phyloP scores from a whole-genome alignment of 2,113 vertebrate species.

The Otus sunia region DNA sequence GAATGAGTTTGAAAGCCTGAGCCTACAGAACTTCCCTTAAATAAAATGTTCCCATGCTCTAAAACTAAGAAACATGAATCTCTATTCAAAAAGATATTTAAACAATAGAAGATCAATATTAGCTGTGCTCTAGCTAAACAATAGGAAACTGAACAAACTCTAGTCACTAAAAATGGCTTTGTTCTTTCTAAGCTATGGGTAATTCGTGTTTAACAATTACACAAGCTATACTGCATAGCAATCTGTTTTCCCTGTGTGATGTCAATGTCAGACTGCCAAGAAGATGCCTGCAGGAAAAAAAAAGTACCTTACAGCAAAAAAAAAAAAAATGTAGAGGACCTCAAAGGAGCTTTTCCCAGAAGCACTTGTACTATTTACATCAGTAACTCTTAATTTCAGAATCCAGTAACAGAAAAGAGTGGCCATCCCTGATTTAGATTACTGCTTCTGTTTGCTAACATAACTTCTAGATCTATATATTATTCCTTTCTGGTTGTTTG shows the following conservation, averaged over 20 bases:
- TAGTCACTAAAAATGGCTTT: background rate
- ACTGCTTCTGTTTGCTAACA: background rate
- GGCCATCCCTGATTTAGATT: background rate
- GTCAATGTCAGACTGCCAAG: background rate
- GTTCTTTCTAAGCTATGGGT: background rate
- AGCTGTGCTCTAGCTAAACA: background rate
- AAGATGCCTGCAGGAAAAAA: background rate
- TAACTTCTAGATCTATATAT: background rate
- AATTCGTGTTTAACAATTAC: background rate
- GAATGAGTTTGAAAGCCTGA: background rate
- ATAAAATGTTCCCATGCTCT: background rate
- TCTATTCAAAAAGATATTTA: background rate
- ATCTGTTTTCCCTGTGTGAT: background rate
- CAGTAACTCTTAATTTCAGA: background rate
- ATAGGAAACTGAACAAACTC: background rate
- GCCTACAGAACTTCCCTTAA: background rate
- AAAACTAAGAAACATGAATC: background rate
- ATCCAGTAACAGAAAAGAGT: background rate
- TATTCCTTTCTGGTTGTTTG: background rate
- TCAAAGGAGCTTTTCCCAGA: background rate
- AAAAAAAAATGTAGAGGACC: background rate
- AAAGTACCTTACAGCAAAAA: background rate
- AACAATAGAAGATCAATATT: background rate
- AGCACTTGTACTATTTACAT: background rate
- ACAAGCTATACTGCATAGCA: background rate